These are phyloP conservation scores for Tokudaia tokunoshimensis DNA, from an alignment of 2,797 vertebrate genomes.

Conservation along the genomic window DNA sequence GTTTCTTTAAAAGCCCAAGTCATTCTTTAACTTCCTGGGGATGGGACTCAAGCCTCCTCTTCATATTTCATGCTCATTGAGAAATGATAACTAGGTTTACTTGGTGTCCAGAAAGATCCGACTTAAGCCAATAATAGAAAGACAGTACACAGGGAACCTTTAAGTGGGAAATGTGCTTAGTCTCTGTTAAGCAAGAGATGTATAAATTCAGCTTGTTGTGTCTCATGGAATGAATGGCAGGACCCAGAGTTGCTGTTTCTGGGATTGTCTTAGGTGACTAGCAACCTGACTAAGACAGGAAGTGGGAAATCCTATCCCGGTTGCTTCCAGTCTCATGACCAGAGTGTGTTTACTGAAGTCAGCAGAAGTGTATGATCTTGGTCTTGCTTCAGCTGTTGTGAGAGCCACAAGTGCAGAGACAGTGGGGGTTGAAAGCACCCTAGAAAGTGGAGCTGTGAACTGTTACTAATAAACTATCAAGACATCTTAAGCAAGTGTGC, in stretches of 20 bases:
- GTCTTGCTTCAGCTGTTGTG: neutral
- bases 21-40: neutral
- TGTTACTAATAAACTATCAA: neutral
- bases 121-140: neutral
- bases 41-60: neutral
- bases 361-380: neutral
- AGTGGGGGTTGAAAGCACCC: neutral
- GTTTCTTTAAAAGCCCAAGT: neutral
- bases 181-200: neutral
- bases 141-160: neutral
- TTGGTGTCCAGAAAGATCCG: neutral
- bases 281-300: neutral
- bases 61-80: neutral
- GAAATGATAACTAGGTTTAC: neutral
- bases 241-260: neutral
- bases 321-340: neutral
- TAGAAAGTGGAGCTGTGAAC: neutral
- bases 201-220: neutral
- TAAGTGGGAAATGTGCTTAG: neutral
- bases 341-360: neutral
- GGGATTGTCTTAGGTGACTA: neutral
- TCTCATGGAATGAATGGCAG: slow-evolving; percentile 8
- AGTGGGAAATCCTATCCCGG: neutral
- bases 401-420: neutral
- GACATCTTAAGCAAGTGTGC: neutral